Evolutionary conservation across 1,140 invertebrate species (phyloP).

Genomic region (Pseudomyrmex sp.): DNA sequence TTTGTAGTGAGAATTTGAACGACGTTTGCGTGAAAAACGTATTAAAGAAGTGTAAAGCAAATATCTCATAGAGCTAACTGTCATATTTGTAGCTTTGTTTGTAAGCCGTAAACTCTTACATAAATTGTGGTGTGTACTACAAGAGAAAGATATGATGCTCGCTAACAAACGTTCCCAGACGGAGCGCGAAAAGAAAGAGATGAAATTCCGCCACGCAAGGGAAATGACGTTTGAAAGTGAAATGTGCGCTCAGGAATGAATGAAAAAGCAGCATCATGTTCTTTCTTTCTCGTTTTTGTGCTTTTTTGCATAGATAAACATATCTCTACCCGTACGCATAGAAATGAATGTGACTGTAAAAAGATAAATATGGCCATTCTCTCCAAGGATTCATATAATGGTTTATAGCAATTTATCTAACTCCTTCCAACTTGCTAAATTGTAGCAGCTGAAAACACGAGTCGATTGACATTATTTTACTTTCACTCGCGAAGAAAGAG

Average conservation of each 20-base stretch:
- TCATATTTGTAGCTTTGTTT: slow-evolving; percentile 1
- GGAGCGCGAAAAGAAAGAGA: background rate
- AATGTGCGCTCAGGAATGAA: slow-evolving; percentile 49
- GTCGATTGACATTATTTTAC: slow-evolving; percentile 73
- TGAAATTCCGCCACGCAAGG: background rate
- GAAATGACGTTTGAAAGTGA: slow-evolving; percentile 67
- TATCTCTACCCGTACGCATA: background rate
- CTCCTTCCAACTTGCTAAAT: slow-evolving; percentile 16
- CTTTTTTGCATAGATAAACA: slow-evolving; percentile 25
- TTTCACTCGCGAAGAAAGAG: slow-evolving; percentile 70
- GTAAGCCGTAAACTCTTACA: background rate
- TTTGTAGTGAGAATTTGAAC: background rate
- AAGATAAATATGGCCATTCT: slow-evolving; percentile 23
- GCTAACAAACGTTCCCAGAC: slow-evolving; percentile 10
- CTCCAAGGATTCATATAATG: background rate
- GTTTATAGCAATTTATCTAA: background rate
- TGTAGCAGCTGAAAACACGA: slow-evolving; percentile 47
- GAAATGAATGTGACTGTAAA: background rate
- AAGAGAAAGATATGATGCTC: background rate
- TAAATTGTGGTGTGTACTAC: slow-evolving; percentile 5
- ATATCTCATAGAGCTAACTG: background rate
- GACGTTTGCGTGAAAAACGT: background rate
- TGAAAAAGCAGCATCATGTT: slow-evolving; percentile 11
- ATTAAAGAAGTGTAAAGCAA: background rate
- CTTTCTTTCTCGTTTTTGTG: background rate